These are phyloP conservation scores for Platorchestia sp. DNA, from an alignment of 1,140 invertebrate species.

Conservation along the genomic window DNA sequence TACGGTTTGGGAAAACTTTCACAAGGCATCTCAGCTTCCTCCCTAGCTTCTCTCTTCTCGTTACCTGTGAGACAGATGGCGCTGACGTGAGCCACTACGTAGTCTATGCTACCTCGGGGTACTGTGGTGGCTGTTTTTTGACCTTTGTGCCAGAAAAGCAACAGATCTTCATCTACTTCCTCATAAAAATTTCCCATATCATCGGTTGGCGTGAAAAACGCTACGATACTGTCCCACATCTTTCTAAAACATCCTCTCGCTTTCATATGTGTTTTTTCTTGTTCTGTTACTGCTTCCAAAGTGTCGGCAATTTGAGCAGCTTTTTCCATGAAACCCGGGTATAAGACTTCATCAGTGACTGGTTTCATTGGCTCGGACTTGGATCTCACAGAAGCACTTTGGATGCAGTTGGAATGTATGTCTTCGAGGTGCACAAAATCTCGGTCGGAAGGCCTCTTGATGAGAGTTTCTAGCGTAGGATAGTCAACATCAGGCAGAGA, in stretches of 20 bases:
- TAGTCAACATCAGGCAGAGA: neutral
- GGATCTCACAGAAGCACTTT: neutral
- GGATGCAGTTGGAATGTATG: neutral
- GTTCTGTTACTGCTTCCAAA: constrained; percentile 7
- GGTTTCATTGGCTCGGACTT: neutral
- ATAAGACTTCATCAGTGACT: neutral
- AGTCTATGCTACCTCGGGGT: neutral
- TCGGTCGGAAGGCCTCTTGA: neutral
- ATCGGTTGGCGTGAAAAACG: constrained; percentile 30
- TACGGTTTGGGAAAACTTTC: neutral
- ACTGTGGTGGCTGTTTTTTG: constrained; percentile 19
- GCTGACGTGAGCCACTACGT: neutral
- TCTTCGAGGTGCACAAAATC: constrained; percentile 32
- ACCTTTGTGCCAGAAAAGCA: constrained; percentile 32
- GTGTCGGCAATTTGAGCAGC: constrained; percentile 21
- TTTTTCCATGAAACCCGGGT: constrained; percentile 28
- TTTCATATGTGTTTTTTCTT: neutral
- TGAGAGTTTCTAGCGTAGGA: neutral
- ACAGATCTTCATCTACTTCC: neutral
- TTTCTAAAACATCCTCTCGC: neutral
- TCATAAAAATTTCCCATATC: neutral
- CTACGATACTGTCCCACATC: constrained; percentile 14
- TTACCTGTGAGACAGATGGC: neutral
- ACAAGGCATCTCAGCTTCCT: neutral
- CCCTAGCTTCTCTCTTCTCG: neutral